Evolutionary conservation across 2,113 vertebrate species (phyloP).

Genomic region (Shinisaurus crocodilurus): DNA sequence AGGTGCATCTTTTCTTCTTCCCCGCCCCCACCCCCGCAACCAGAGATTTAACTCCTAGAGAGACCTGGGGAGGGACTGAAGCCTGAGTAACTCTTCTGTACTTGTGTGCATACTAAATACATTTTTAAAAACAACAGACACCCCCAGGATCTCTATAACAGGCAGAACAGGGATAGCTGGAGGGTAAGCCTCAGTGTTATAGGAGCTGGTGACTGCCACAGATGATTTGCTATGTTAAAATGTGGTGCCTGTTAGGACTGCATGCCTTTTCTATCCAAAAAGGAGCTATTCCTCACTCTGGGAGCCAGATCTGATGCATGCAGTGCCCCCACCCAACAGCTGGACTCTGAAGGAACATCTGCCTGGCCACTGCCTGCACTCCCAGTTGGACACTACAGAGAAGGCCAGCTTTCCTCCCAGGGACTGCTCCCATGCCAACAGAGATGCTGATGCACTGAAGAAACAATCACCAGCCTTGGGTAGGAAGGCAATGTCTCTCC

Average conservation of each 20-base stretch:
- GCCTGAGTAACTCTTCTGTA: background rate
- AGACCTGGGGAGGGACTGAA: background rate
- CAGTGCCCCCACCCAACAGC: no score
- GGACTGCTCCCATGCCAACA: background rate
- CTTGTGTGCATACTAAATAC: background rate
- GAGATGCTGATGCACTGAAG: background rate
- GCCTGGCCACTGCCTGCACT: background rate
- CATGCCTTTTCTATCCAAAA: background rate
- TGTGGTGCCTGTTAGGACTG: background rate
- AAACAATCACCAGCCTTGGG: background rate
- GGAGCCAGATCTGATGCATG: no score
- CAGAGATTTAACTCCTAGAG: no score
- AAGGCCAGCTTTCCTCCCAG: background rate
- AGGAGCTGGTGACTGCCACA: background rate
- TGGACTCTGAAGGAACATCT: background rate
- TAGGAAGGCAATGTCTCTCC: background rate
- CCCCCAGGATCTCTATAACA: background rate
- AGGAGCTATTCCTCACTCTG: background rate
- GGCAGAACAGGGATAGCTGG: background rate
- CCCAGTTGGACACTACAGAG: background rate
- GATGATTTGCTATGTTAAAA: background rate
- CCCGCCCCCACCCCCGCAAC: no score
- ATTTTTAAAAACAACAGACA: background rate
- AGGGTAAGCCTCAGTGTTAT: background rate
- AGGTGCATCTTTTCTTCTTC: no score